Percentiles rank a stretch among this genome's conserved stretches.
These are phyloP conservation scores for Halcyon badia DNA, from an alignment of 2,797 vertebrate genomes.

Conservation along the genomic window DNA sequence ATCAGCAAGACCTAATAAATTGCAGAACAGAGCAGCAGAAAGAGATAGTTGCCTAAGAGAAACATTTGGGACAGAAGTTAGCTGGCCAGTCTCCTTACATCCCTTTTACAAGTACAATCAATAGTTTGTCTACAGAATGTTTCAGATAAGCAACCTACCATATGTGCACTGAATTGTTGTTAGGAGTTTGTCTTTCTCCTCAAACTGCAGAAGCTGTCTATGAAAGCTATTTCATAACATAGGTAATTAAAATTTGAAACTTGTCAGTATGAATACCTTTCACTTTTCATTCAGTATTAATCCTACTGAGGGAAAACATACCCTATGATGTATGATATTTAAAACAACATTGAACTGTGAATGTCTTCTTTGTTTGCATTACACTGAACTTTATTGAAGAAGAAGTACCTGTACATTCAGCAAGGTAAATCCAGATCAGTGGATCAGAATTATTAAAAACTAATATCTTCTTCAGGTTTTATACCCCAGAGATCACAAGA, in stretches of 20 bases:
- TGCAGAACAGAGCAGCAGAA: not conserved
- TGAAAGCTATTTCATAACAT: not conserved
- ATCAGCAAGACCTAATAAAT: not conserved
- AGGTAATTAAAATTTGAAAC: not conserved
- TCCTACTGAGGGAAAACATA: not conserved
- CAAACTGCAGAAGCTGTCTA: not conserved
- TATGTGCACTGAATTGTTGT: not conserved
- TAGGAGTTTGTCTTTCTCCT: not conserved
- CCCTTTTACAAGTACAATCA: not conserved
- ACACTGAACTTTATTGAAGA: not conserved
- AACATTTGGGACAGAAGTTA: not conserved
- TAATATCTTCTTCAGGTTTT: conserved; percentile 48
- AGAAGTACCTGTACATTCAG: not conserved
- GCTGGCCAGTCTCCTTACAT: not conserved
- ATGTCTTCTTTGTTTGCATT: not conserved
- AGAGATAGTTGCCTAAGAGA: not conserved
- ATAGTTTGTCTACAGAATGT: not conserved
- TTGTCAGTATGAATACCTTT: not conserved
- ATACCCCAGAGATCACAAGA: conserved; percentile 1
- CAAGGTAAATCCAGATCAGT: not conserved
- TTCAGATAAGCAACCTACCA: not conserved
- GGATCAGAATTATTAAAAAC: conserved; percentile 67
- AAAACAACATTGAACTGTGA: not conserved
- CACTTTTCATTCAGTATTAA: not conserved
- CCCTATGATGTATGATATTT: not conserved